Conservation (phyloP, 1,140 invertebrate species). For the Dermatophagoides farinae region DNA sequence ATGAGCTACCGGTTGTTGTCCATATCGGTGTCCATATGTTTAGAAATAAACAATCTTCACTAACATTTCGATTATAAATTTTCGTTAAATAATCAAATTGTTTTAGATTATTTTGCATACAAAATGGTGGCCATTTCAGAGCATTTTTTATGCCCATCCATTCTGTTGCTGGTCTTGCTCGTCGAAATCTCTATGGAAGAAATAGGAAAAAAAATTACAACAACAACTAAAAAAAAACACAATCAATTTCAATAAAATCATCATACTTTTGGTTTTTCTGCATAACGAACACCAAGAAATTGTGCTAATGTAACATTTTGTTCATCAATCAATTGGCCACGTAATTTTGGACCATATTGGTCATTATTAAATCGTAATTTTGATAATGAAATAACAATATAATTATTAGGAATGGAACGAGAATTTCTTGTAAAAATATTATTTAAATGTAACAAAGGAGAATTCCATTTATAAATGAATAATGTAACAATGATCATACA, state of each 20-base stretch:
- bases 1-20: no score
- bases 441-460: no score
- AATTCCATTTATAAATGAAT: no score
- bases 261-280: slow-evolving; percentile 12
- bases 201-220: background rate
- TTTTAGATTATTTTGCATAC: slow-evolving; percentile 16
- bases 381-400: background rate
- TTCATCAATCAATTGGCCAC: background rate
- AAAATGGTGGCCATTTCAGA: slow-evolving; percentile 12
- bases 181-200: slow-evolving; percentile 12
- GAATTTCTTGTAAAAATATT: no score
- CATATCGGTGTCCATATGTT: slow-evolving; percentile 52
- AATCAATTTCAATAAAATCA: background rate
- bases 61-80: slow-evolving; percentile 49
- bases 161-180: background rate
- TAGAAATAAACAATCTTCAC: slow-evolving; percentile 90
- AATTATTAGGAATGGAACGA: no score
- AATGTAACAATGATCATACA: no score
- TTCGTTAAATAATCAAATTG: slow-evolving; percentile 7
- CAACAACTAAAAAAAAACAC: background rate
- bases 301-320: slow-evolving; percentile 6
- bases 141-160: slow-evolving; percentile 10
- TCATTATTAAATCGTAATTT: no score
- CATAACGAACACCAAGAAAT: slow-evolving; percentile 20
- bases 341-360: background rate